Evolutionary conservation across 1,140 invertebrate species (phyloP).

Genomic region (Pemphigus obesinymphae): DNA sequence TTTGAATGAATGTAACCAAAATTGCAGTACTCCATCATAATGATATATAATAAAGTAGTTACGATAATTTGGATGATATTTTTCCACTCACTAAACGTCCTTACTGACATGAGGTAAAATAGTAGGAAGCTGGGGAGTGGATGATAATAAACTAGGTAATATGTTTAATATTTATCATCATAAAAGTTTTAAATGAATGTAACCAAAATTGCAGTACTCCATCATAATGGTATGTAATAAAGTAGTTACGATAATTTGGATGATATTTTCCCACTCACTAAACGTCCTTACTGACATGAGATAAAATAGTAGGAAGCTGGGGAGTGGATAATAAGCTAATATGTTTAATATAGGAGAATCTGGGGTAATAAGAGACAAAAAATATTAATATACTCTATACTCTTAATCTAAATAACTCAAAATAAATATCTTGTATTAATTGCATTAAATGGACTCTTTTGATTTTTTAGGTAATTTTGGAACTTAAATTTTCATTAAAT

Average conservation of each 20-base stretch:
- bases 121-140: slow-evolving; percentile 13
- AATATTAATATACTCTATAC: no score
- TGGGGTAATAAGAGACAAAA: no score
- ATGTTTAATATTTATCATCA: no score
- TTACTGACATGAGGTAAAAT: neutral
- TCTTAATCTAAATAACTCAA: no score
- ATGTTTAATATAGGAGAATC: no score
- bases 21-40: neutral
- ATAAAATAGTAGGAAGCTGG: slow-evolving; percentile 8
- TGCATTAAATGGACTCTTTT: no score
- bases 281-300: neutral
- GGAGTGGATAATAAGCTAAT: neutral
- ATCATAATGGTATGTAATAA: neutral
- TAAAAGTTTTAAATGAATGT: no score
- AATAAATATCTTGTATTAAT: no score
- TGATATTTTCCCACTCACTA: slow-evolving; percentile 2
- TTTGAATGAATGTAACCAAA: neutral
- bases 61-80: slow-evolving; percentile 20
- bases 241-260: slow-evolving; percentile 12
- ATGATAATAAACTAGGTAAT: no score
- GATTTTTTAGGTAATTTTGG: no score
- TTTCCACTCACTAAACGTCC: slow-evolving; percentile 6
- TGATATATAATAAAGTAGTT: neutral
- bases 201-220: neutral
- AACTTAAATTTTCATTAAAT: no score